A percentile compares a stretch with the other conserved stretches of the same genome.
phyloP scores from a whole-genome alignment of 2,888 invertebrate genomes.

The Agapetus fuscipes region DNA sequence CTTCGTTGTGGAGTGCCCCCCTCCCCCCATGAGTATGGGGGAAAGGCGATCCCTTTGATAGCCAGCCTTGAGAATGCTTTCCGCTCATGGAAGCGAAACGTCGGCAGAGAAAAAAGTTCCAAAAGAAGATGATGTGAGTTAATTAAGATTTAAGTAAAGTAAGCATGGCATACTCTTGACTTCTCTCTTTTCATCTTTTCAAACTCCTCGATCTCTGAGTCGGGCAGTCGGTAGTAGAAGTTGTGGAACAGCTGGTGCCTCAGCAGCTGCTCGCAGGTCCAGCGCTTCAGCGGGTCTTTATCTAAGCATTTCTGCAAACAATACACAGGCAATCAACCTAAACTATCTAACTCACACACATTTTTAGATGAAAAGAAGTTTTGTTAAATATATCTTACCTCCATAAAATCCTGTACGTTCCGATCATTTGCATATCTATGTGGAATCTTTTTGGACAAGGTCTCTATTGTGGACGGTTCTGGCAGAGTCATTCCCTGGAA shows the following conservation, averaged over 20 bases:
- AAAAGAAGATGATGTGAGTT: no score
- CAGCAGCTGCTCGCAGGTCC: conserved; percentile 85
- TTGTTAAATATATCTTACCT: no score
- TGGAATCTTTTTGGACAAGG: conserved; percentile 80
- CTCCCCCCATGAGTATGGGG: no score
- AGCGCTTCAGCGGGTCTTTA: conserved; percentile 85
- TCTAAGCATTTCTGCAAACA: conserved; percentile 80
- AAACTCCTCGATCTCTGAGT: conserved; percentile 53
- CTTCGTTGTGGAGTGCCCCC: no score
- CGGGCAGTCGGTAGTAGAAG: conserved; percentile 73
- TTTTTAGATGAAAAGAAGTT: no score
- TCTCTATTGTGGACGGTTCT: conserved; percentile 76
- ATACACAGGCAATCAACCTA: no score
- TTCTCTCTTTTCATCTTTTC: conserved; percentile 33
- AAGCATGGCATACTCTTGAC: conserved; percentile 40
- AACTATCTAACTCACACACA: no score
- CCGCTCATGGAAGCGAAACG: no score
- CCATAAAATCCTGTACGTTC: conserved; percentile 72
- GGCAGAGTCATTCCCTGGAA: conserved; percentile 88
- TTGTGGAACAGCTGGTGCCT: conserved; percentile 89
- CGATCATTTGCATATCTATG: conserved; percentile 55
- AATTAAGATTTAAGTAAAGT: no score
- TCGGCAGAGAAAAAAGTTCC: no score
- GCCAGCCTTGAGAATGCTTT: no score
- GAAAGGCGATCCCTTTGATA: no score